These are phyloP conservation scores for Thyatira batis DNA, from an alignment of 2,888 invertebrate genomes.

Conservation along the genomic window DNA sequence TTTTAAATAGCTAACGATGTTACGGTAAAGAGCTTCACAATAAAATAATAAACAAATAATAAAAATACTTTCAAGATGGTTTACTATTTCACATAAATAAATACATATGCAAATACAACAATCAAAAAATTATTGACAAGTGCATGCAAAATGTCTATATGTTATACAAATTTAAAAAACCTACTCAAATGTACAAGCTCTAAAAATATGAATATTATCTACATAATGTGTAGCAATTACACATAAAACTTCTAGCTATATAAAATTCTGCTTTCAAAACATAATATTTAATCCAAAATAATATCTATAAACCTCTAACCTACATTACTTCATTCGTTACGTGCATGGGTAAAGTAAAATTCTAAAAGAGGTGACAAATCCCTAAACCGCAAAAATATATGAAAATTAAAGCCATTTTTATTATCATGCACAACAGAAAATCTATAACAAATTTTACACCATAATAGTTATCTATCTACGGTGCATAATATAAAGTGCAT, in stretches of 20 bases:
- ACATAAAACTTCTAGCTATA: not conserved
- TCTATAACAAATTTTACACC: slow-evolving; percentile 14
- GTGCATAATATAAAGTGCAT: slow-evolving; percentile 34
- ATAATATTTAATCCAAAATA: not conserved
- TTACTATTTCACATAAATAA: no score
- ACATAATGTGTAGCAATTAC: not conserved
- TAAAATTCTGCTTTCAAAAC: no score
- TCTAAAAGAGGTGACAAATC: not conserved
- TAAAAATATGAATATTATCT: not conserved
- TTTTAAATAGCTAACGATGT: not conserved
- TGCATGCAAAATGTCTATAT: no score
- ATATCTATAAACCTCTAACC: not conserved
- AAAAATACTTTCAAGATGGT: no score
- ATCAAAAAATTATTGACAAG: no score
- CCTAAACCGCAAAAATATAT: not conserved
- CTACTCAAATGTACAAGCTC: not conserved
- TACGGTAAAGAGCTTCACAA: not conserved
- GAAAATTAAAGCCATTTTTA: not conserved
- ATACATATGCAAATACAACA: not conserved
- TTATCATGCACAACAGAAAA: slow-evolving; percentile 25
- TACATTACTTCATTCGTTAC: not conserved
- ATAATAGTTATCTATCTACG: slow-evolving; percentile 16
- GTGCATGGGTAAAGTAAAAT: not conserved
- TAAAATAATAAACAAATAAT: no score
- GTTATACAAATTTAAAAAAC: not conserved